Evolutionary conservation across 2,797 vertebrate species (phyloP).

Genomic region (Malacoctenus gilli): DNA sequence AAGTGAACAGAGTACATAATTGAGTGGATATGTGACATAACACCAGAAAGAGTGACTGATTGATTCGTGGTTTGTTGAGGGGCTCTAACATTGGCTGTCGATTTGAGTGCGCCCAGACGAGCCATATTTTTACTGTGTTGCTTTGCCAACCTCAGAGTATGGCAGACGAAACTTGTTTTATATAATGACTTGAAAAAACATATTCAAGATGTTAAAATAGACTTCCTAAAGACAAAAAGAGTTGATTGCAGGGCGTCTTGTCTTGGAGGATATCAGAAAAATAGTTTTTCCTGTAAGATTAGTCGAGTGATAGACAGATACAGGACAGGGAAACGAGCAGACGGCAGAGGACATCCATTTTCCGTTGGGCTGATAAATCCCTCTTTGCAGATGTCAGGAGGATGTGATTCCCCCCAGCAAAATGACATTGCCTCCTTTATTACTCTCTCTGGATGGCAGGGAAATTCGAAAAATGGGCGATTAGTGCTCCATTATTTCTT

Average conservation of each 20-base stretch:
- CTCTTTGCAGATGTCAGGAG: slow-evolving; percentile 43
- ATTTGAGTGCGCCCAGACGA: slow-evolving; percentile 9
- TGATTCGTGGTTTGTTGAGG: slow-evolving; percentile 3
- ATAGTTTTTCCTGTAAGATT: too few relatives aligned
- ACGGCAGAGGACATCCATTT: too few relatives aligned
- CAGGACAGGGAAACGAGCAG: too few relatives aligned
- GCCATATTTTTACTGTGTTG: slow-evolving; percentile 1
- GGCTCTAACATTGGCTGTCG: not conserved
- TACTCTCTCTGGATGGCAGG: slow-evolving; percentile 46
- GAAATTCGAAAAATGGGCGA: slow-evolving; percentile 49
- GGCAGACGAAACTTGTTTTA: not conserved
- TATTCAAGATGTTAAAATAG: too few relatives aligned
- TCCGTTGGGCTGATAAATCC: slow-evolving; percentile 42
- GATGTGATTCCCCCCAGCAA: too few relatives aligned
- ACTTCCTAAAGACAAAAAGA: too few relatives aligned
- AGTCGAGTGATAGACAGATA: slow-evolving; percentile 13
- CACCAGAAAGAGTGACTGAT: not conserved
- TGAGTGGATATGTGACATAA: not conserved
- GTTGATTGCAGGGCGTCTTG: too few relatives aligned
- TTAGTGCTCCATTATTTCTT: slow-evolving; percentile 49
- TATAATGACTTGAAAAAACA: too few relatives aligned
- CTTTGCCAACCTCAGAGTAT: not conserved
- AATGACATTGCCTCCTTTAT: slow-evolving; percentile 46
- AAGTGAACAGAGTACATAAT: not conserved
- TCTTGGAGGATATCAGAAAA: too few relatives aligned